A percentile compares a stretch with the other conserved stretches of the same genome.
phyloP scores from a whole-genome alignment of 2,888 invertebrate species.

The Blastobasis lacticolella region DNA sequence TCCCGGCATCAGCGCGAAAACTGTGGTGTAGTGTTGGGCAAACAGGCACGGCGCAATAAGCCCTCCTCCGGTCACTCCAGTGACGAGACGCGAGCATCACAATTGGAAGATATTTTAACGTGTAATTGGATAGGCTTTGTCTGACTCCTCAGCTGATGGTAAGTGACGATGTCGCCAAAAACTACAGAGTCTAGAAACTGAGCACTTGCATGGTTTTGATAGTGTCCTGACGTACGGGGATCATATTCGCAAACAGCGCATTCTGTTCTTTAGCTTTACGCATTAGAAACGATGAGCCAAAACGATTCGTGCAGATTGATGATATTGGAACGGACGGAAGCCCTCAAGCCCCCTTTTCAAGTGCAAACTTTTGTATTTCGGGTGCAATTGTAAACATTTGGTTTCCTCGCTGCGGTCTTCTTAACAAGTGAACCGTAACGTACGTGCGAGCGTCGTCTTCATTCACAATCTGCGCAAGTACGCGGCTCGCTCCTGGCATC shows the following conservation, averaged over 20 bases:
- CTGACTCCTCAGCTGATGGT: no score
- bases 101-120: no score
- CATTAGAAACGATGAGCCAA: no score
- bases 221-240: no score
- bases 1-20: constrained; percentile 52
- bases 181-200: no score
- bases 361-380: constrained; percentile 56
- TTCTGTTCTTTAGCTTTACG: no score
- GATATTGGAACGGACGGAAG: constrained; percentile 25
- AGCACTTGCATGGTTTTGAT: no score
- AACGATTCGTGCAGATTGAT: no score
- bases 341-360: constrained; percentile 47
- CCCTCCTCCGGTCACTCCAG: constrained; percentile 47
- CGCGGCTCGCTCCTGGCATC: constrained; percentile 37
- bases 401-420: constrained; percentile 53
- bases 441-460: constrained; percentile 45
- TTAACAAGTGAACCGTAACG: constrained; percentile 53
- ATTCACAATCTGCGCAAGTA: constrained; percentile 41
- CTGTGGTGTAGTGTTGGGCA: constrained; percentile 56
- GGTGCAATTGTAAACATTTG: constrained; percentile 59
- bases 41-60: constrained; percentile 59
- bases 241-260: no score
- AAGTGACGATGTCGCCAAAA: no score
- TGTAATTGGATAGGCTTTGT: no score
- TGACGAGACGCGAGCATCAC: no score